Percentiles rank a stretch among this genome's conserved stretches.
phyloP scores from a whole-genome alignment of 2,797 vertebrate species.

The Chromobotia macracanthus region DNA sequence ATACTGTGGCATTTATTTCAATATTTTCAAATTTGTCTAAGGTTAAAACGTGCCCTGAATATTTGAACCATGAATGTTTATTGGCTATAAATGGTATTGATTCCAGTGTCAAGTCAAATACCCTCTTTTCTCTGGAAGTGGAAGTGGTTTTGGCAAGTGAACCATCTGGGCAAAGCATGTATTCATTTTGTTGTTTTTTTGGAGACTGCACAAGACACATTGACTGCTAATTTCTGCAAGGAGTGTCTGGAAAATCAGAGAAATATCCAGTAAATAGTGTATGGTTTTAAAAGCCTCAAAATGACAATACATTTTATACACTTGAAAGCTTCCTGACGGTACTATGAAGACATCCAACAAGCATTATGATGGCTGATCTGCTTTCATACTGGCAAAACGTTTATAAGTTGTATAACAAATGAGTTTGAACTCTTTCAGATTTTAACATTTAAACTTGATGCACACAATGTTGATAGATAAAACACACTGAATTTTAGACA shows the following conservation, averaged over 20 bases:
- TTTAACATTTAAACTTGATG: slow-evolving; percentile 59
- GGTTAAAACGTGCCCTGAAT: slow-evolving; percentile 11
- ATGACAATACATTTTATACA: slow-evolving; percentile 32
- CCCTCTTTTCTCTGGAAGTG: background rate
- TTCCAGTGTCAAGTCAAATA: background rate
- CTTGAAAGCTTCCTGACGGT: slow-evolving; percentile 44
- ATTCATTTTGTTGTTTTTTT: slow-evolving; percentile 9
- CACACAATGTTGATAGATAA: slow-evolving; percentile 64
- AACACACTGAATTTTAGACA: slow-evolving; percentile 49
- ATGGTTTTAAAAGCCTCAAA: slow-evolving; percentile 57
- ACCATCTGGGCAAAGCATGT: slow-evolving; percentile 1
- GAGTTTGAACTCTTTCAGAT: slow-evolving; percentile 58
- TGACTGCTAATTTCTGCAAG: background rate
- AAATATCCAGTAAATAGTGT: slow-evolving; percentile 1
- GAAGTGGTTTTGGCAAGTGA: slow-evolving; percentile 2
- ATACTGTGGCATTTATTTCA: slow-evolving; percentile 40
- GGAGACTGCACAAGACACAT: slow-evolving; percentile 7
- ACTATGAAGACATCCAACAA: slow-evolving; percentile 43
- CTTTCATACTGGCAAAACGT: slow-evolving; percentile 37
- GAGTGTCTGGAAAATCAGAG: slow-evolving; percentile 1
- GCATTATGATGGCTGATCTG: slow-evolving; percentile 20
- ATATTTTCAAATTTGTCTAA: slow-evolving; percentile 19
- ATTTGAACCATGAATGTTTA: slow-evolving; percentile 3
- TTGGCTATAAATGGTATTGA: background rate
- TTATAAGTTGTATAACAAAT: slow-evolving; percentile 25